phyloP scores from a whole-genome alignment of 2,113 vertebrate species.

The Protobothrops flavoviridis region DNA sequence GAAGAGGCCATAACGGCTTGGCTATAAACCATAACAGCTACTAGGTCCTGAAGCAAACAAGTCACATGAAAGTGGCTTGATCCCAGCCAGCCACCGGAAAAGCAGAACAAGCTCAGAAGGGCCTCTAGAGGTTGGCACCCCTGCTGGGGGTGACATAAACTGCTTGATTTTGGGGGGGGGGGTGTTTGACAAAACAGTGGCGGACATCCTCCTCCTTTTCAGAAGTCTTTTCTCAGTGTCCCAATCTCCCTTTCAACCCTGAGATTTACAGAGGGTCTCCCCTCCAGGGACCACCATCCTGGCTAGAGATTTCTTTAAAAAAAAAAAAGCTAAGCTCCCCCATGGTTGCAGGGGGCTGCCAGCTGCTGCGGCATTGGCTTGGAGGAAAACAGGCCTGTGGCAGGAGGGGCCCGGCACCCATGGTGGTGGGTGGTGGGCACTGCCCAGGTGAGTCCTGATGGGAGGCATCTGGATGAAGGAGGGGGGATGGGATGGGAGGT shows the following conservation, averaged over 20 bases:
- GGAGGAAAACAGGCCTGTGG: not conserved
- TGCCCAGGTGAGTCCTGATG: not conserved
- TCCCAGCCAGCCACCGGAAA: not conserved
- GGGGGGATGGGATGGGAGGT: not conserved
- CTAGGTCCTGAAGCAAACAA: not conserved
- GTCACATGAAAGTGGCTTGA: not conserved
- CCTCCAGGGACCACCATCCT: not conserved
- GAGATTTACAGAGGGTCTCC: not conserved
- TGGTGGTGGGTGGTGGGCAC: no score
- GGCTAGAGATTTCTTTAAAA: not conserved
- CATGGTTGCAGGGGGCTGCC: not conserved
- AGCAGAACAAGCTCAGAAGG: not conserved
- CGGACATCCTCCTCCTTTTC: not conserved
- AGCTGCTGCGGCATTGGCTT: not conserved
- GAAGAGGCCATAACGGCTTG: not conserved
- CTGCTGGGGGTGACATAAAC: not conserved
- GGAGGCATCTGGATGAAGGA: no score
- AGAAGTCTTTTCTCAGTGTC: not conserved
- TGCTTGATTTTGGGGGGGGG: not conserved
- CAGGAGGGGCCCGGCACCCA: not conserved
- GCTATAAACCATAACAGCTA: not conserved
- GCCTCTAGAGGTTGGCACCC: not conserved
- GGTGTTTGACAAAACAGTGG: not conserved
- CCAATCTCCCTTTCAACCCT: not conserved
- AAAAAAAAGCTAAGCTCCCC: not conserved